phyloP scores from a whole-genome alignment of 1,140 invertebrate species.

The Drosophila sechellia region DNA sequence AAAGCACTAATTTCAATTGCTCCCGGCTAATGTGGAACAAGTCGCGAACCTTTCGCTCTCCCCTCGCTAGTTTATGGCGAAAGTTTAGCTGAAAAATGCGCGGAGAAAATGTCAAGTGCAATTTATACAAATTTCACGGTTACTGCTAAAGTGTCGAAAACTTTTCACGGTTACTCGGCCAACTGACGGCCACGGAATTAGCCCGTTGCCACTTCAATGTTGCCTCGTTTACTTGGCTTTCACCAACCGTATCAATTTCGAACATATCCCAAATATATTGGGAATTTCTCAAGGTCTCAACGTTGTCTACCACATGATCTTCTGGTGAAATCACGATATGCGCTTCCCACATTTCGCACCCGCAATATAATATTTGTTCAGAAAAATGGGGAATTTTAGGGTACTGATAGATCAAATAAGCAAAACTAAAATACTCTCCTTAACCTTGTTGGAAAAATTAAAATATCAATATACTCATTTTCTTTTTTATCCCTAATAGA shows the following conservation, averaged over 20 bases:
- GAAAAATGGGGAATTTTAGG: background rate
- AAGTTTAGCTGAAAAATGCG: slow-evolving; percentile 36
- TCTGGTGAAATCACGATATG: slow-evolving; percentile 14
- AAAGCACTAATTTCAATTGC: slow-evolving; percentile 73
- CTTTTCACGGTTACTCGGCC: slow-evolving; percentile 59
- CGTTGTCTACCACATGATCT: slow-evolving; percentile 1
- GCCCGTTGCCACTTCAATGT: background rate
- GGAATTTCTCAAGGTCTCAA: slow-evolving; percentile 8
- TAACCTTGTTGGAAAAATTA: too few species aligned
- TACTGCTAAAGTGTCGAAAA: slow-evolving; percentile 64
- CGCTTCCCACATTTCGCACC: slow-evolving; percentile 7
- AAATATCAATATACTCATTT: too few species aligned
- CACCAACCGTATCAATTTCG: background rate
- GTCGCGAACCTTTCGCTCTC: background rate
- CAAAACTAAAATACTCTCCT: too few species aligned
- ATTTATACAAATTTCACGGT: slow-evolving; percentile 79
- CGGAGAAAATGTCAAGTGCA: slow-evolving; percentile 72
- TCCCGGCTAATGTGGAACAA: slow-evolving; percentile 63
- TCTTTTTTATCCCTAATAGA: too few species aligned
- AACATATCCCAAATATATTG: background rate
- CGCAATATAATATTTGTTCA: background rate
- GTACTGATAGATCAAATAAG: too few species aligned
- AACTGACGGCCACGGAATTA: slow-evolving; percentile 36
- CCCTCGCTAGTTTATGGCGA: slow-evolving; percentile 60
- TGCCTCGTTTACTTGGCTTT: background rate